A percentile compares a stretch with the other conserved stretches of the same genome.
Evolutionary conservation across 2,797 vertebrate genomes (phyloP).

Genomic region (Carapus acus): DNA sequence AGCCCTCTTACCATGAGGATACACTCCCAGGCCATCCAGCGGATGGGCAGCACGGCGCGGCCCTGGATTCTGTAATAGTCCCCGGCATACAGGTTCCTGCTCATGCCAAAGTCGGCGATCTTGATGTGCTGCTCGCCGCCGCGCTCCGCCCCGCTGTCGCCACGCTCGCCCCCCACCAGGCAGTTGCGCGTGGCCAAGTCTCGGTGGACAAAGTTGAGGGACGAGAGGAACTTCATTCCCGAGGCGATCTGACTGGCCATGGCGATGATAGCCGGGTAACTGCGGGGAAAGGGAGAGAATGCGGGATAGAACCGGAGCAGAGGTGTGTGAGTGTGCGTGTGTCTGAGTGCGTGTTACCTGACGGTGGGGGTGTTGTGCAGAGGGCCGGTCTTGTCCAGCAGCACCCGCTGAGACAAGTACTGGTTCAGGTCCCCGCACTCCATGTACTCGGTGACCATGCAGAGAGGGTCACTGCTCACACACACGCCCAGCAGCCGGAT

Average conservation of each 20-base stretch:
- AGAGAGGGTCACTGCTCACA: constrained; percentile 86
- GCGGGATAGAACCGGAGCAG: too few relatives aligned
- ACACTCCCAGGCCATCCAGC: constrained; percentile 98
- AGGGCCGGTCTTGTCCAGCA: constrained; percentile 79
- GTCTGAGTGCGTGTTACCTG: constrained; percentile 66
- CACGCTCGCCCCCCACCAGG: constrained; percentile 82
- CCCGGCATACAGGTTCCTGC: constrained; percentile 85
- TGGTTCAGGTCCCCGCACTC: constrained; percentile 93
- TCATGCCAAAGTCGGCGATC: constrained; percentile 94
- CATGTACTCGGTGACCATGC: constrained; percentile 97
- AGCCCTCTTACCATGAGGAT: constrained; percentile 83
- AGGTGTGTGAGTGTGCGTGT: background rate
- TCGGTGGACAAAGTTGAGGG: constrained; percentile 89
- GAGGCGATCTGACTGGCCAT: constrained; percentile 89
- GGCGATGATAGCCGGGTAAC: constrained; percentile 82
- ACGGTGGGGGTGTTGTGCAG: constrained; percentile 72
- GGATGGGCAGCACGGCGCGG: constrained; percentile 88
- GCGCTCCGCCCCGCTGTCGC: constrained; percentile 71
- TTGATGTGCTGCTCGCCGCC: constrained; percentile 84
- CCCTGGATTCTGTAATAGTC: constrained; percentile 93
- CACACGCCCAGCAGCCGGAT: constrained; percentile 89
- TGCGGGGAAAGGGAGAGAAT: constrained; percentile 43
- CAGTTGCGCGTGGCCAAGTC: constrained; percentile 91
- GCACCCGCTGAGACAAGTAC: constrained; percentile 81
- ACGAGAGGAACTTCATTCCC: constrained; percentile 89